A percentile compares a stretch with the other conserved stretches of the same genome.
Evolutionary conservation across 2,113 vertebrate species (phyloP).

Genomic region (Ivindomyrus marchei): DNA sequence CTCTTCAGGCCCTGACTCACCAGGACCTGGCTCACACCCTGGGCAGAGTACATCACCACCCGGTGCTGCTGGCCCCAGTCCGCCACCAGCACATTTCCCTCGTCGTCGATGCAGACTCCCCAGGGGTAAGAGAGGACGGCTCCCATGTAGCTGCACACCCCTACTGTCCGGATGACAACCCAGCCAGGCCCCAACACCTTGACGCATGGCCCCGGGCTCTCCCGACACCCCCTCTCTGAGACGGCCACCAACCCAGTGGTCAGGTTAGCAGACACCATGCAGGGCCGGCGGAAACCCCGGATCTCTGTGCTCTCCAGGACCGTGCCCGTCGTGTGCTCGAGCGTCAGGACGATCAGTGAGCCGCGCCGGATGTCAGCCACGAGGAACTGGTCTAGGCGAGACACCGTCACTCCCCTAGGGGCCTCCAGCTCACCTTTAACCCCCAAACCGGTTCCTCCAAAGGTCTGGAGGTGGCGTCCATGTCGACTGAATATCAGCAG

Average conservation of each 20-base stretch:
- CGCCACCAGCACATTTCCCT: slow-evolving; percentile 61
- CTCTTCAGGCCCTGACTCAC: slow-evolving; percentile 59
- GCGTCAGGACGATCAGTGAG: slow-evolving; percentile 54
- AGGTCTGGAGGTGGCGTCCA: slow-evolving; percentile 62
- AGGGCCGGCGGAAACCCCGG: slow-evolving; percentile 65
- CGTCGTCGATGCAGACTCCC: slow-evolving; percentile 65
- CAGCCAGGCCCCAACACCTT: slow-evolving; percentile 65
- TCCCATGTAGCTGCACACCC: slow-evolving; percentile 56
- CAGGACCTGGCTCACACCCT: slow-evolving; percentile 50
- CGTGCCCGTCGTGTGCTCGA: slow-evolving; percentile 53
- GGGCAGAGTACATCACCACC: slow-evolving; percentile 56
- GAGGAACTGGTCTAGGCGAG: slow-evolving; percentile 59
- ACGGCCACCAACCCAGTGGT: slow-evolving; percentile 58
- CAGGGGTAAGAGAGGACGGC: slow-evolving; percentile 61
- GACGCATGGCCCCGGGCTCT: slow-evolving; percentile 56
- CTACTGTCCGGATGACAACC: slow-evolving; percentile 61
- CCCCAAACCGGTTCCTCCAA: slow-evolving; percentile 47
- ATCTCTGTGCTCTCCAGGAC: slow-evolving; percentile 58
- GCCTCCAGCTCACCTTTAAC: slow-evolving; percentile 58
- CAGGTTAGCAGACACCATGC: slow-evolving; percentile 58
- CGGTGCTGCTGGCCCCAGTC: slow-evolving; percentile 64
- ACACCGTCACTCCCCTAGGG: slow-evolving; percentile 62
- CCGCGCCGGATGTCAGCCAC: slow-evolving; percentile 66
- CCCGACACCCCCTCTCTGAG: slow-evolving; percentile 60
- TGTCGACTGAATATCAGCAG: slow-evolving; percentile 64